Evolutionary conservation across 2,797 vertebrate genomes (phyloP).

Genomic region (Rhadinocentrus ornatus): DNA sequence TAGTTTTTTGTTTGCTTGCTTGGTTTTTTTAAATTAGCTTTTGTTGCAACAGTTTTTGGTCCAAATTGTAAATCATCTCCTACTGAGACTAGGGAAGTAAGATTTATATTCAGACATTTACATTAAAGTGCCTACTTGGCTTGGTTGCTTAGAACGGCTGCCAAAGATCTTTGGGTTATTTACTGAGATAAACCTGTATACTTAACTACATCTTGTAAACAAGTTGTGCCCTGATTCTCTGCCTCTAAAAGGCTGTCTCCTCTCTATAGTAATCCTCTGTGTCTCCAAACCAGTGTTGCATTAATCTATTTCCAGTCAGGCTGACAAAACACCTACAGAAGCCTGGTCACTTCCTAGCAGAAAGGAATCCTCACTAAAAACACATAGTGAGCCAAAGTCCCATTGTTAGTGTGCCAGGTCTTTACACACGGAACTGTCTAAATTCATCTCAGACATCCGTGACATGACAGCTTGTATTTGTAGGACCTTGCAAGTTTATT

Average conservation of each 20-base stretch:
- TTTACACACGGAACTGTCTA: constrained; percentile 12
- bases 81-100: constrained; percentile 14
- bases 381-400: constrained; percentile 19
- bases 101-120: constrained; percentile 4
- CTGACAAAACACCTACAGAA: constrained; percentile 17
- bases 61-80: neutral
- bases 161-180: constrained; percentile 21
- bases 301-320: constrained; percentile 6
- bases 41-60: neutral
- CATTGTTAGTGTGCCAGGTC: neutral
- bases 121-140: constrained; percentile 21
- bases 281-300: constrained; percentile 2
- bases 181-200: constrained; percentile 26
- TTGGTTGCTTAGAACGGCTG: too few relatives aligned
- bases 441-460: neutral
- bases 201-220: constrained; percentile 37
- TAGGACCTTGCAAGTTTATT: neutral
- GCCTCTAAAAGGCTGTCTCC: neutral
- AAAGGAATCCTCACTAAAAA: constrained; percentile 47
- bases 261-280: neutral
- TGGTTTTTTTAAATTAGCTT: neutral
- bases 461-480: constrained; percentile 34
- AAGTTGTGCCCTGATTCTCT: constrained; percentile 3
- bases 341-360: constrained; percentile 12
- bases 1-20: neutral